These are phyloP conservation scores for Malachius bipustulatus DNA, from an alignment of 2,888 invertebrate species.

Conservation along the genomic window DNA sequence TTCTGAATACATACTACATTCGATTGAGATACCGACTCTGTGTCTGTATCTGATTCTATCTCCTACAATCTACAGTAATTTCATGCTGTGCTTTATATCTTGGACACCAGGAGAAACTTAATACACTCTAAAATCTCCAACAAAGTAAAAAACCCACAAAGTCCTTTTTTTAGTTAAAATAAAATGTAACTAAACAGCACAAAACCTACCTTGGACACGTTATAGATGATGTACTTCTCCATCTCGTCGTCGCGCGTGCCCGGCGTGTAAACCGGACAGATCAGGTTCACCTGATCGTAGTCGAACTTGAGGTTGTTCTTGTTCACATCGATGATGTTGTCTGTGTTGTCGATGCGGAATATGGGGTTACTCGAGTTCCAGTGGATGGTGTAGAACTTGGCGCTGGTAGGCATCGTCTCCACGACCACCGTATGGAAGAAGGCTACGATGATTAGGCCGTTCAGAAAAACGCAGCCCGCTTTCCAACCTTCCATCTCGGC, in stretches of 20 bases:
- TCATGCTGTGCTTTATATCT: no score
- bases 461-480: conserved; percentile 22
- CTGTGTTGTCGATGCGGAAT: conserved; percentile 94
- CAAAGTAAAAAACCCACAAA: no score
- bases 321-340: conserved; percentile 93
- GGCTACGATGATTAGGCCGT: conserved; percentile 30
- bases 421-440: conserved; percentile 31
- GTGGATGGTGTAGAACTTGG: conserved; percentile 37
- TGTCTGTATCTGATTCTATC: no score
- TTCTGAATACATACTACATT: no score
- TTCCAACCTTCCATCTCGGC: conserved; percentile 23
- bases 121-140: no score
- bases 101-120: no score
- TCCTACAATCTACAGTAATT: no score
- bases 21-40: no score
- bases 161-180: no score
- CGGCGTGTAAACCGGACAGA: conserved; percentile 84
- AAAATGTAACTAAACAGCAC: no score
- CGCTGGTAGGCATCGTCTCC: conserved; percentile 33
- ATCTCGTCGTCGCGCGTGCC: conserved; percentile 79
- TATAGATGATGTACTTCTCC: conserved; percentile 92
- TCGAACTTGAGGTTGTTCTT: conserved; percentile 82
- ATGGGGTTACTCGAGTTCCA: conserved; percentile 39
- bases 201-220: no score
- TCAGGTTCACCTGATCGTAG: conserved; percentile 91